Evolutionary conservation across 37 sponge, comb jelly and placozoan genomes (phyloP).

Genomic region (Halichondria panicea): DNA sequence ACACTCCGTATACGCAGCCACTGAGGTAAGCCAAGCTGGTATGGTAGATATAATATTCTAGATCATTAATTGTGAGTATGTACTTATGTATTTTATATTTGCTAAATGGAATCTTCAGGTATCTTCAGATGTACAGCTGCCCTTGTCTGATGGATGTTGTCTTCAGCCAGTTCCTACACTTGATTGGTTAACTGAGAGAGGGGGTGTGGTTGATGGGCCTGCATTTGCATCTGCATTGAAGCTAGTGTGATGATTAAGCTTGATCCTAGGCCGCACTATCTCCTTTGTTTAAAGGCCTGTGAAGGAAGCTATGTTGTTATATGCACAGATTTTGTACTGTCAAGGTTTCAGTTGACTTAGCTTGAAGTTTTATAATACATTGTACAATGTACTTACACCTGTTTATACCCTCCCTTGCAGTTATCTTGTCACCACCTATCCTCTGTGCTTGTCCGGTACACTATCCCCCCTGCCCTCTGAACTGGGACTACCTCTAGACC

Average conservation of each 20-base stretch:
- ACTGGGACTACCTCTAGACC: slow-evolving; percentile 7
- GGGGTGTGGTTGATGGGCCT: neutral
- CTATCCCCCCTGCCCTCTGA: slow-evolving; percentile 26
- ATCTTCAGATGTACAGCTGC: slow-evolving; percentile 57
- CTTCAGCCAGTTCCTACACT: slow-evolving; percentile 49
- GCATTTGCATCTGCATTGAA: no score
- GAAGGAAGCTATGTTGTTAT: no score
- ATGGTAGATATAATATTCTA: no score
- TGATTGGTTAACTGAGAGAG: slow-evolving; percentile 17
- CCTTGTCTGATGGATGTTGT: slow-evolving; percentile 64
- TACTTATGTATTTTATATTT: no score
- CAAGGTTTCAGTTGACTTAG: neutral
- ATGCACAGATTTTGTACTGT: neutral
- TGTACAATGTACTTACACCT: neutral
- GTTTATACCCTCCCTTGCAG: slow-evolving; percentile 11
- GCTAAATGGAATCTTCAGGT: no score
- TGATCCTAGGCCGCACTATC: no score
- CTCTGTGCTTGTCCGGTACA: slow-evolving; percentile 46
- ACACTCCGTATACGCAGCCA: slow-evolving; percentile 78
- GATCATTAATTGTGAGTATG: neutral
- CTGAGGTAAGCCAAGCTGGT: slow-evolving; percentile 35
- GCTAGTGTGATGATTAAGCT: no score
- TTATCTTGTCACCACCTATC: slow-evolving; percentile 23
- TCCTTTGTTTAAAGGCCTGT: no score
- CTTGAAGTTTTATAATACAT: neutral